Base-by-base conservation (phyloP, 2,113 vertebrate genomes). In the Formicarius rufipectus region DNA sequence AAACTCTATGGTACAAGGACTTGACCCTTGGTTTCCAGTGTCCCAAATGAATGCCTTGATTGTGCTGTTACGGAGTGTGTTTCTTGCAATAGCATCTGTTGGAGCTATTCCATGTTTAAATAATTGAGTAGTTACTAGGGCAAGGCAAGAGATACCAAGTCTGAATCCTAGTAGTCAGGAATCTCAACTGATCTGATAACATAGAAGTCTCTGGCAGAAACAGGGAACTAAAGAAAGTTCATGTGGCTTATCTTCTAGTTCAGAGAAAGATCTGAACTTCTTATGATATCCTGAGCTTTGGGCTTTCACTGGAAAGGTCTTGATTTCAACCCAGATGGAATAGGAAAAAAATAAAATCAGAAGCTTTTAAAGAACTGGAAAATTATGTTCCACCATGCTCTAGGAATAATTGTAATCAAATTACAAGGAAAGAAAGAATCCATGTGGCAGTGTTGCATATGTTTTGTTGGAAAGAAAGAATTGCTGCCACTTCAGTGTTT, bases 51-150 rank as follows among this genome's bases (percentile, higher is more conserved):
- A 88, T 62, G 45, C 39, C 82, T 68, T 74, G 50, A 17, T 35
- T 73, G 55, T 55, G 50, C 45, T 6, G 2, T 81, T 84, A 31
- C 0, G 45, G 80, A 91, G 10, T 66, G 52, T 77, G 64, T 89
- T 90, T 84, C 86, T 89, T 91, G 60, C 93, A 91, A 47, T 71
- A 84, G 83, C 50, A 75, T 89, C 68, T 84, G 22, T 64, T 95
- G 89, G 73, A 95, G 47, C 52, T 68, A 40, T 81, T 86, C 89
- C 72, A 72, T 64, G 24, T 89, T 87, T 95, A 92, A 96, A 93
- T 95, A 96, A 95, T 91, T 94, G 40, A 95, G 40, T 56, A 78
- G 76, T 78, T 93, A 84, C 85, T 71, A 60, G 52, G 68, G 47
- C 86, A 92, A 49, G 75, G 93, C 69, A 92, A 91, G 87, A 92